Conservation (phyloP, 2,888 invertebrate species). For the Latrodectus elegans region DNA sequence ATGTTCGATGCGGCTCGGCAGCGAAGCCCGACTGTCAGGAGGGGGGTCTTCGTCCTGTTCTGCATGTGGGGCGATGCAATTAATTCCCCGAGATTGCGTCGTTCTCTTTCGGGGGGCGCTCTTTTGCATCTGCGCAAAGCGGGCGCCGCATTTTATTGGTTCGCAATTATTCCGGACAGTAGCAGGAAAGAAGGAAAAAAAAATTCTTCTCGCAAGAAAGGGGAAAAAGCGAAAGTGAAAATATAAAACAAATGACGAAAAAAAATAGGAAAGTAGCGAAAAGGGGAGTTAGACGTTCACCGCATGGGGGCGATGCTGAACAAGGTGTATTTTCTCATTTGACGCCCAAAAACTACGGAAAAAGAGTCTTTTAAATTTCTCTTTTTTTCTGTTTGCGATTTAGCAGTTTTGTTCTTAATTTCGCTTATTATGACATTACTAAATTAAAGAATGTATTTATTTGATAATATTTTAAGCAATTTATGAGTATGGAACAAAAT, state of each 20-base stretch:
- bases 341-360: constrained; percentile 3
- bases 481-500: no score
- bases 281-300: neutral
- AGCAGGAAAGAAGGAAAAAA: neutral
- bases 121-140: constrained; percentile 67
- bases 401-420: neutral
- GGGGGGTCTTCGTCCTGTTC: constrained; percentile 27
- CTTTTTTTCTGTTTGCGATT: constrained; percentile 14
- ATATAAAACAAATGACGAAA: constrained; percentile 15
- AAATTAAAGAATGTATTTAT: no score
- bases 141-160: constrained; percentile 63
- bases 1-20: constrained; percentile 11
- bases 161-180: constrained; percentile 61
- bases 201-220: neutral
- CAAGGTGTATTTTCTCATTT: constrained; percentile 3
- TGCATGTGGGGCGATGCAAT: constrained; percentile 59
- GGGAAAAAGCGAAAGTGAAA: neutral
- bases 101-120: constrained; percentile 44
- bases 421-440: neutral
- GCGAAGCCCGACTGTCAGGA: neutral
- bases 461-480: no score
- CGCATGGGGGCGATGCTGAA: constrained; percentile 7
- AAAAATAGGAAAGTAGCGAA: neutral
- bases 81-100: constrained; percentile 67
- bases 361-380: neutral